Conservation (phyloP, 2,888 invertebrate species). For the Drosophila macrothrix region DNA sequence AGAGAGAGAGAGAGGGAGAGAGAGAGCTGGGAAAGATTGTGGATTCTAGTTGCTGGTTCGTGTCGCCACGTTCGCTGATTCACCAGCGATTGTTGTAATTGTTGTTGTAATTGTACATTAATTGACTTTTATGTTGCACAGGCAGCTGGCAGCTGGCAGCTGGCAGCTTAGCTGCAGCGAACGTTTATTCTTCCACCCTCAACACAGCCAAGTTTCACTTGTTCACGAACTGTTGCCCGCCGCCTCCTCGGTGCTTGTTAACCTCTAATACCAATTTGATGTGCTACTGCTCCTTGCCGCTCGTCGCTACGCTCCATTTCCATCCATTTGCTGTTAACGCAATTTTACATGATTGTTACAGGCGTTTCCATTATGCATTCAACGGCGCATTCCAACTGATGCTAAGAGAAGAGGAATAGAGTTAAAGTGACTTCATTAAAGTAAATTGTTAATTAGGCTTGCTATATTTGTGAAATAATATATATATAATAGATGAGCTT, state of each 20-base stretch:
- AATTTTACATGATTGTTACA: slow-evolving; percentile 76
- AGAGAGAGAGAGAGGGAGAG: neutral
- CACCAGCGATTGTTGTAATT: slow-evolving; percentile 44
- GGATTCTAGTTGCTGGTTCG: slow-evolving; percentile 6
- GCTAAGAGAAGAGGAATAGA: slow-evolving; percentile 6
- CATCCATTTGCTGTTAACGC: slow-evolving; percentile 47
- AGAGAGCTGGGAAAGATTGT: neutral
- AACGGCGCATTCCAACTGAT: slow-evolving; percentile 23
- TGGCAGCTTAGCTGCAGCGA: slow-evolving; percentile 11
- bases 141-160: slow-evolving; percentile 4
- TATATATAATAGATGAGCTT: neutral
- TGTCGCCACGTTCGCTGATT: slow-evolving; percentile 42
- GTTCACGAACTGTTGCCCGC: slow-evolving; percentile 26
- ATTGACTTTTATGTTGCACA: slow-evolving; percentile 73
- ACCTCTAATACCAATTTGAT: slow-evolving; percentile 73
- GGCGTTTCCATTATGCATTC: slow-evolving; percentile 59
- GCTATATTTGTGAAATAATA: neutral
- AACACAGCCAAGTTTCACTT: slow-evolving; percentile 38
- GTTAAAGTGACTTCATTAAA: slow-evolving; percentile 19
- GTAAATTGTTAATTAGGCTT: neutral
- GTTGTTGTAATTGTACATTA: slow-evolving; percentile 76
- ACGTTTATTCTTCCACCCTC: slow-evolving; percentile 11
- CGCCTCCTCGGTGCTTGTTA: slow-evolving; percentile 50
- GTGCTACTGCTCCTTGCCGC: slow-evolving; percentile 39
- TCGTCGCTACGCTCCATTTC: slow-evolving; percentile 47